Evolutionary conservation across 2,113 vertebrate species (phyloP).

Genomic region (Pogona vitticeps): DNA sequence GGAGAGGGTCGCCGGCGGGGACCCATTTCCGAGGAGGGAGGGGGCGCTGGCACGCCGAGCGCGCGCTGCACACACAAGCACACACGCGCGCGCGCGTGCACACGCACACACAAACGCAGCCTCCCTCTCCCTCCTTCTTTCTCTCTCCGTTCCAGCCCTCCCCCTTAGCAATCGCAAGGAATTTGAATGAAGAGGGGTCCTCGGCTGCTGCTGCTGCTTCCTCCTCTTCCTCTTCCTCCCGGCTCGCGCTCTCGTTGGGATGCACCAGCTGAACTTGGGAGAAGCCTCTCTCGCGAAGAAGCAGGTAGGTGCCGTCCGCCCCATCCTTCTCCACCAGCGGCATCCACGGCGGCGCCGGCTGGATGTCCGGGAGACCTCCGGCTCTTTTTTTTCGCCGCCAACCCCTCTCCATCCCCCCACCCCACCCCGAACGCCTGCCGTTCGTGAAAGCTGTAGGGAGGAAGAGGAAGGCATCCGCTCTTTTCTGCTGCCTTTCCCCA

Average conservation of each 20-base stretch:
- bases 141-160: slow-evolving; percentile 23
- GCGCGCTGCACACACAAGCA: neutral
- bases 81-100: slow-evolving; percentile 21
- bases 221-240: slow-evolving; percentile 13
- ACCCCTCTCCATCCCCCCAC: no score
- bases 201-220: neutral
- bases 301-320: slow-evolving; percentile 8
- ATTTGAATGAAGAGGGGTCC: slow-evolving; percentile 27
- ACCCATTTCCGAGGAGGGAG: slow-evolving; percentile 46
- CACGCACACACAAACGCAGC: slow-evolving; percentile 1
- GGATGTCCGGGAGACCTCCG: neutral
- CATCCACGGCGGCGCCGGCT: neutral
- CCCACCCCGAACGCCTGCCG: neutral
- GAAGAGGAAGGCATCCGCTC: no score
- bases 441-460: neutral
- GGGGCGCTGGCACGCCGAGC: slow-evolving; percentile 34
- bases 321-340: neutral
- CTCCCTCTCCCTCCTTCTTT: slow-evolving; percentile 44
- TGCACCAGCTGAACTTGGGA: slow-evolving; percentile 21
- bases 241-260: slow-evolving; percentile 5
- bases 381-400: neutral
- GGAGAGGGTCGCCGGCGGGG: neutral
- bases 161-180: slow-evolving; percentile 9
- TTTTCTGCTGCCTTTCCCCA: neutral
- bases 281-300: neutral